Evolutionary conservation across 2,113 vertebrate genomes (phyloP).

Genomic region (Actinemys pallida): DNA sequence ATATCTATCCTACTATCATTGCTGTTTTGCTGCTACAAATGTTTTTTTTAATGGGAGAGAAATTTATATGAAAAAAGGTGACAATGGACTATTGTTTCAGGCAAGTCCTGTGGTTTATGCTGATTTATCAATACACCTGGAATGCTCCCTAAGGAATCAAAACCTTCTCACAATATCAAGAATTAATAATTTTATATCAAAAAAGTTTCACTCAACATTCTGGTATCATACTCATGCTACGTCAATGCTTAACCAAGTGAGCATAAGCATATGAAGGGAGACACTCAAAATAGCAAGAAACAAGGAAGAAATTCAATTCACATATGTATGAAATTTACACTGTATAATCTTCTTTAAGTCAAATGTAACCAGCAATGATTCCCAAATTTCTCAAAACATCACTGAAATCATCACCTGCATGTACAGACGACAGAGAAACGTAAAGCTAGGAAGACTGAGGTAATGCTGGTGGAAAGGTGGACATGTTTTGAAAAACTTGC

Average conservation of each 20-base stretch:
- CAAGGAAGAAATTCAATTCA: not conserved
- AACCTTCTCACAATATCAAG: not conserved
- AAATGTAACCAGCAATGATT: not conserved
- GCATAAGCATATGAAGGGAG: not conserved
- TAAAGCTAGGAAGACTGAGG: not conserved
- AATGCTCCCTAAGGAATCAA: not conserved
- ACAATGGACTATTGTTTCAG: not conserved
- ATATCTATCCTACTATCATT: not conserved
- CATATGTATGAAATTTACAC: not conserved
- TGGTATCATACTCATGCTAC: not conserved
- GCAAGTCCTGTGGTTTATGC: not conserved
- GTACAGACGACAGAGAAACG: not conserved
- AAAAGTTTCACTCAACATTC: not conserved
- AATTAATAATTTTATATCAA: not conserved
- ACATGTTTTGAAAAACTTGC: not conserved
- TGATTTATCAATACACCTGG: not conserved
- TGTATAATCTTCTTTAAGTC: not conserved
- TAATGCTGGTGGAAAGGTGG: not conserved
- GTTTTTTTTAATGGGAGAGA: not conserved
- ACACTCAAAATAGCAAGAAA: not conserved
- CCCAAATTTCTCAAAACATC: not conserved
- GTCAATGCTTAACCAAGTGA: not conserved
- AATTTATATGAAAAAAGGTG: not conserved
- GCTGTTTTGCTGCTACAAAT: not conserved
- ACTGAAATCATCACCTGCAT: not conserved